A percentile compares a stretch with the other conserved stretches of the same genome.
Evolutionary conservation across 30 jellyfish, hydroid and myxozoan genomes (phyloP).

Genomic region (Aurelia aurita): DNA sequence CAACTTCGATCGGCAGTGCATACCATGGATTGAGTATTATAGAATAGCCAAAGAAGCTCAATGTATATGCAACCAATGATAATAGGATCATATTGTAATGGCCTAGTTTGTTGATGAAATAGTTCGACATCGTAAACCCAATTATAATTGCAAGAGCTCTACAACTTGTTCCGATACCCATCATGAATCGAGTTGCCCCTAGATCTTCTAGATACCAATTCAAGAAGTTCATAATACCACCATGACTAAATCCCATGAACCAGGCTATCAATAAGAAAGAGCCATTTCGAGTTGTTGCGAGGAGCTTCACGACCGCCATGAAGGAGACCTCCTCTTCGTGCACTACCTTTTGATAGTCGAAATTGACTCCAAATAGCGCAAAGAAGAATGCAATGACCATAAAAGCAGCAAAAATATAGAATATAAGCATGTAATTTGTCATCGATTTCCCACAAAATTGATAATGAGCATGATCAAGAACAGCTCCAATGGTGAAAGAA

Average conservation of each 20-base stretch:
- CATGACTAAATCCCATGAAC: conserved; percentile 98
- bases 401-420: conserved; percentile 88
- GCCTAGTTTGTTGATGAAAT: conserved; percentile 76
- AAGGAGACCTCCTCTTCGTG: conserved; percentile 44
- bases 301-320: conserved; percentile 65
- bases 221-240: conserved; percentile 98
- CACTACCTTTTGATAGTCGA: conserved; percentile 60
- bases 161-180: conserved; percentile 97
- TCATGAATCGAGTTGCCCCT: conserved; percentile 98
- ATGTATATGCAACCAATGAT: conserved; percentile 83
- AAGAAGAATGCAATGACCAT: conserved; percentile 90
- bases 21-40: conserved; percentile 92
- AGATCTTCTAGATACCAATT: conserved; percentile 99
- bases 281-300: conserved; percentile 71
- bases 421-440: conserved; percentile 83
- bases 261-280: conserved; percentile 89
- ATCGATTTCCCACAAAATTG: conserved; percentile 82
- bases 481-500: conserved; percentile 94
- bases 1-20: conserved; percentile 96
- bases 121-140: conserved; percentile 85
- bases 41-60: conserved; percentile 93
- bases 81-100: conserved; percentile 82
- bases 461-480: conserved; percentile 81
- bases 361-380: conserved; percentile 79
- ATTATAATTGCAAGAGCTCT: conserved; percentile 82